Percentiles rank a stretch among this genome's conserved stretches.
phyloP scores from a whole-genome alignment of 2,797 vertebrate species.

The Enoplosus armatus region DNA sequence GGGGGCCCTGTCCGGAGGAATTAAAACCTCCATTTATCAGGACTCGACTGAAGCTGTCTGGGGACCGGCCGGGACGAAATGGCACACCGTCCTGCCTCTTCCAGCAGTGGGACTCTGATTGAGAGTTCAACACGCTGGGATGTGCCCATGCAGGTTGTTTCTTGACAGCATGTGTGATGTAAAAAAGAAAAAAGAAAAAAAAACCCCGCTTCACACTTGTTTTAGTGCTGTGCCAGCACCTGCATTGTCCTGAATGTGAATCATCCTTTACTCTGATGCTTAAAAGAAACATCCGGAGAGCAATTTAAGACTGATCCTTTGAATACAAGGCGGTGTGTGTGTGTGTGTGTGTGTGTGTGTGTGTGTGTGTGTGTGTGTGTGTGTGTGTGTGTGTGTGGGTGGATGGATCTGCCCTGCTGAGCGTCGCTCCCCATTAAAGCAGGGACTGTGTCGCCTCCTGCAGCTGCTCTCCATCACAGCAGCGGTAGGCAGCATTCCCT shows the following conservation, averaged over 20 bases:
- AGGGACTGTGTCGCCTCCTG: slow-evolving; percentile 46
- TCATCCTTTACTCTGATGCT: slow-evolving; percentile 1
- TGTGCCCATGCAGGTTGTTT: slow-evolving; percentile 19
- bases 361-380: not conserved
- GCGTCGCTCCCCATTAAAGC: slow-evolving; percentile 20
- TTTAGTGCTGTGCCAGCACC: slow-evolving; percentile 19
- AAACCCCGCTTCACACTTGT: slow-evolving; percentile 10
- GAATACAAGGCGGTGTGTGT: not conserved
- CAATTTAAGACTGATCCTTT: not conserved
- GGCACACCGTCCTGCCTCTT: slow-evolving; percentile 46
- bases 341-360: not conserved
- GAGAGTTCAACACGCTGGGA: slow-evolving; percentile 57
- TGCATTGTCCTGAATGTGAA: slow-evolving; percentile 16
- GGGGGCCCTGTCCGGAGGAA: slow-evolving; percentile 68
- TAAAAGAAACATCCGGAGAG: slow-evolving; percentile 20
- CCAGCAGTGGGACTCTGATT: slow-evolving; percentile 66
- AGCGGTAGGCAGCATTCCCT: slow-evolving; percentile 41
- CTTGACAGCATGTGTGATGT: slow-evolving; percentile 36
- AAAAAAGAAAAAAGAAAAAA: not conserved
- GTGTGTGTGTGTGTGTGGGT: not conserved
- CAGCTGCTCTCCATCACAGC: slow-evolving; percentile 61
- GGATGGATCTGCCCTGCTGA: slow-evolving; percentile 31
- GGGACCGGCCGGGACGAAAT: slow-evolving; percentile 52
- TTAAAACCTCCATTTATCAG: slow-evolving; percentile 74
- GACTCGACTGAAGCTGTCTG: slow-evolving; percentile 44